These are phyloP conservation scores for Gallinago solitaria DNA, from an alignment of 2,797 vertebrate species.

Conservation along the genomic window DNA sequence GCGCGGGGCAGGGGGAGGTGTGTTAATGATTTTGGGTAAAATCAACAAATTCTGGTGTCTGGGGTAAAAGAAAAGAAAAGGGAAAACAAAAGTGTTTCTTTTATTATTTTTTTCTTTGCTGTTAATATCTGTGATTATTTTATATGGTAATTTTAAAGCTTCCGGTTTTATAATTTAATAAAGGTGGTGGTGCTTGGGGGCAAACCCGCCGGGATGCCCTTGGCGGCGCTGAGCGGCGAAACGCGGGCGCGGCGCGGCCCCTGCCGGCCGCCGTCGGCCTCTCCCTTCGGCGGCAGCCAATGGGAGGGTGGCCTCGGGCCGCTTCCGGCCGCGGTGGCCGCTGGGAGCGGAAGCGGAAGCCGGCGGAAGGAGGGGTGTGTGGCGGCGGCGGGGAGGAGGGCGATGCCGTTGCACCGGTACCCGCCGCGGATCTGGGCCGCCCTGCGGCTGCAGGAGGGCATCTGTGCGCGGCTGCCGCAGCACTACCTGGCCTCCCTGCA, in stretches of 20 bases:
- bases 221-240: not conserved
- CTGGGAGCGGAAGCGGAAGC: not conserved
- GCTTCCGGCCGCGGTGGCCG: not conserved
- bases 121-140: constrained; percentile 35
- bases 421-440: constrained; percentile 84
- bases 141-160: constrained; percentile 48
- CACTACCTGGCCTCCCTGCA: constrained; percentile 86
- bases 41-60: not conserved
- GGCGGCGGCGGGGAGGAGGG: not conserved
- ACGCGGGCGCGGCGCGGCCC: not conserved
- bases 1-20: not conserved
- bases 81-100: no score
- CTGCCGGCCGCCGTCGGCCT: not conserved
- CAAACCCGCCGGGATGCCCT: not conserved
- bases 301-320: accelerated
- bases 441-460: constrained; percentile 84
- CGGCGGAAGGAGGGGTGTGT: accelerated
- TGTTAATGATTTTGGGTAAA: not conserved
- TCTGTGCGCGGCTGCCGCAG: constrained; percentile 86
- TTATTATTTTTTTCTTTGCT: not conserved
- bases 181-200: not conserved
- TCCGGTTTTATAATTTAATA: constrained; percentile 49
- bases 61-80: no score
- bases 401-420: constrained; percentile 88
- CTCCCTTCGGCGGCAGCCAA: accelerated